Evolutionary conservation across 2,113 vertebrate species (phyloP).

Genomic region (Anguilla rostrata): DNA sequence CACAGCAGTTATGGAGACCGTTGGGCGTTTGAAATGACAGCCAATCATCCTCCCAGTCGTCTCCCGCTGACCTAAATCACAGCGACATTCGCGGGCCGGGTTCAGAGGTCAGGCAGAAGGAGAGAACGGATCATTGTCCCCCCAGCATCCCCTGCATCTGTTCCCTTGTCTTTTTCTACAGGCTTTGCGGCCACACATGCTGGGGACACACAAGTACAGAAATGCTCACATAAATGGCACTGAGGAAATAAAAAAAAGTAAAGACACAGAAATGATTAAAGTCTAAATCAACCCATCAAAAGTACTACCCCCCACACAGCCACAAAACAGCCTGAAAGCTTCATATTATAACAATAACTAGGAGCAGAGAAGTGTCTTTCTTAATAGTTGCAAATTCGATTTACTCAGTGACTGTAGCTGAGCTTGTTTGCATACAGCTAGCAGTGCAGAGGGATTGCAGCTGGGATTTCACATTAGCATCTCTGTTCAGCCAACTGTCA

Average conservation of each 20-base stretch:
- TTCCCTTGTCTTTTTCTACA: neutral
- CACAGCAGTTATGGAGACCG: neutral
- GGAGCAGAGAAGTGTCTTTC: neutral
- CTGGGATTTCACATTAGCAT: neutral
- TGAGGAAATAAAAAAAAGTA: neutral
- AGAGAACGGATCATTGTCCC: neutral
- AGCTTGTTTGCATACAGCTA: neutral
- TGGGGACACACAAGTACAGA: neutral
- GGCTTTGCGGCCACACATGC: neutral
- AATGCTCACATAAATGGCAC: neutral
- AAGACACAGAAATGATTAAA: neutral
- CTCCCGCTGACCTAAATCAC: slow-evolving; percentile 10
- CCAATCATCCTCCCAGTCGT: neutral
- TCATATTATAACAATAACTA: neutral
- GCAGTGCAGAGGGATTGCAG: neutral
- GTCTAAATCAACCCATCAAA: neutral
- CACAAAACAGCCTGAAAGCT: neutral
- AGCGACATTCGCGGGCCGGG: neutral
- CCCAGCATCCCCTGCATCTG: slow-evolving; percentile 10
- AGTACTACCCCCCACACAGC: neutral
- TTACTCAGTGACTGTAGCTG: neutral
- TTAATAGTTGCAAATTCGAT: neutral
- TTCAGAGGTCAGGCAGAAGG: slow-evolving; percentile 8
- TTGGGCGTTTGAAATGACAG: slow-evolving; percentile 3
- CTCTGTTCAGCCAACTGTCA: neutral